Percentiles rank a stretch among this genome's conserved stretches.
Evolutionary conservation across 2,888 invertebrate genomes (phyloP).

Genomic region (Agrenia bidenticulata): DNA sequence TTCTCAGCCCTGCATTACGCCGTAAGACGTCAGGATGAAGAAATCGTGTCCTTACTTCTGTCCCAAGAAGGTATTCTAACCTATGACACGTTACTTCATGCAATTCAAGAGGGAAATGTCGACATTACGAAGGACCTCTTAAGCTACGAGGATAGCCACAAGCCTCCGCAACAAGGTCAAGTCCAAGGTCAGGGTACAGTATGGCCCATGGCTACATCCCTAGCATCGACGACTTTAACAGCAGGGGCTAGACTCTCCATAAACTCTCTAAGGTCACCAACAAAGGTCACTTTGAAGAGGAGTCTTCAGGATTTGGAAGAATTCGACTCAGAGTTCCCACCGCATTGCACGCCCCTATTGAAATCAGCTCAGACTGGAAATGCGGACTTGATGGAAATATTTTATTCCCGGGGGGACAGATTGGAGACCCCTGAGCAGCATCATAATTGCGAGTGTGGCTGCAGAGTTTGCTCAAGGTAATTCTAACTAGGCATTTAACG

Average conservation of each 20-base stretch:
- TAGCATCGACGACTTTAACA: too few relatives aligned
- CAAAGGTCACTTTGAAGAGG: not conserved
- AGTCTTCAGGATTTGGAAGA: not conserved
- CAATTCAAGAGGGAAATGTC: conserved; percentile 22
- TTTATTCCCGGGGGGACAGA: conserved; percentile 23
- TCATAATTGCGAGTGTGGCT: conserved; percentile 23
- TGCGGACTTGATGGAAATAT: conserved; percentile 21
- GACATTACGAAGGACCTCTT: conserved; percentile 26
- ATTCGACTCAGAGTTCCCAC: conserved; percentile 36
- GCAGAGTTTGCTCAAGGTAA: conserved; percentile 23
- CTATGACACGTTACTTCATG: conserved; percentile 31
- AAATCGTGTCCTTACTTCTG: conserved; percentile 33
- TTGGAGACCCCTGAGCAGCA: conserved; percentile 17
- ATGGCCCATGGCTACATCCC: too few relatives aligned
- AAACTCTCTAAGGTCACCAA: too few relatives aligned
- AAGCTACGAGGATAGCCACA: conserved; percentile 4
- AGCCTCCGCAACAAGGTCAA: too few relatives aligned
- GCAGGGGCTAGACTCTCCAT: too few relatives aligned
- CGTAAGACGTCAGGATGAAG: conserved; percentile 36
- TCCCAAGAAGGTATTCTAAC: conserved; percentile 17
- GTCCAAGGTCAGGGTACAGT: too few relatives aligned
- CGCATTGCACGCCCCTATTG: conserved; percentile 26
- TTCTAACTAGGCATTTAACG: too few relatives aligned
- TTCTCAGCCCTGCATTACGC: conserved; percentile 41
- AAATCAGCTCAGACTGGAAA: conserved; percentile 24